Evolutionary conservation across 1,140 invertebrate species (phyloP).

Genomic region (Drosophila repleta): DNA sequence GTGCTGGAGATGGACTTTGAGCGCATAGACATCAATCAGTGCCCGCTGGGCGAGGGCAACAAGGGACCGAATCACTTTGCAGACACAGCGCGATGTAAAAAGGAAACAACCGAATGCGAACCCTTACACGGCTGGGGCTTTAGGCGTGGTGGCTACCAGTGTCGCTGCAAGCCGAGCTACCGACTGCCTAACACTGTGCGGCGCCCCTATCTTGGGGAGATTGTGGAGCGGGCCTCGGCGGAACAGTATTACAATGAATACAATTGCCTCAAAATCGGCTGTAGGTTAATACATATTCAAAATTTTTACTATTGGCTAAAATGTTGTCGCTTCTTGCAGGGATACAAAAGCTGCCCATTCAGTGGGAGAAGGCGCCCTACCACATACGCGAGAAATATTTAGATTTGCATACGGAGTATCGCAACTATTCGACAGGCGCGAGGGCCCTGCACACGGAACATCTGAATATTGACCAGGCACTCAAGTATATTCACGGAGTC

Average conservation of each 20-base stretch:
- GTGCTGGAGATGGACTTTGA: constrained; percentile 99
- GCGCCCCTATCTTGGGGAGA: constrained; percentile 95
- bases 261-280: constrained; percentile 95
- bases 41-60: constrained; percentile 95
- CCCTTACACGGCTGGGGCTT: constrained; percentile 98
- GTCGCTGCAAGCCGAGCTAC: constrained; percentile 95
- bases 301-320: background rate
- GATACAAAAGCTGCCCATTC: constrained; percentile 91
- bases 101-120: constrained; percentile 98
- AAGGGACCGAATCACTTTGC: constrained; percentile 94
- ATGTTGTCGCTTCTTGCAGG: constrained; percentile 84
- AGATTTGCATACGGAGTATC: constrained; percentile 90
- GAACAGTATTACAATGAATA: constrained; percentile 97
- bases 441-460: constrained; percentile 87
- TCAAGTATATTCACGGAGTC: constrained; percentile 91
- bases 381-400: constrained; percentile 89
- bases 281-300: constrained; percentile 86
- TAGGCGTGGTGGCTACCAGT: constrained; percentile 97
- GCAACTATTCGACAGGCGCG: constrained; percentile 87
- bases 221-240: constrained; percentile 95
- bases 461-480: constrained; percentile 90
- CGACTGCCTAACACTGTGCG: constrained; percentile 94
- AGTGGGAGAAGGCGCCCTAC: constrained; percentile 89
- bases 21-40: constrained; percentile 98
- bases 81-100: constrained; percentile 95